phyloP scores from a whole-genome alignment of 2,888 invertebrate genomes.

The Leucozona laternaria region DNA sequence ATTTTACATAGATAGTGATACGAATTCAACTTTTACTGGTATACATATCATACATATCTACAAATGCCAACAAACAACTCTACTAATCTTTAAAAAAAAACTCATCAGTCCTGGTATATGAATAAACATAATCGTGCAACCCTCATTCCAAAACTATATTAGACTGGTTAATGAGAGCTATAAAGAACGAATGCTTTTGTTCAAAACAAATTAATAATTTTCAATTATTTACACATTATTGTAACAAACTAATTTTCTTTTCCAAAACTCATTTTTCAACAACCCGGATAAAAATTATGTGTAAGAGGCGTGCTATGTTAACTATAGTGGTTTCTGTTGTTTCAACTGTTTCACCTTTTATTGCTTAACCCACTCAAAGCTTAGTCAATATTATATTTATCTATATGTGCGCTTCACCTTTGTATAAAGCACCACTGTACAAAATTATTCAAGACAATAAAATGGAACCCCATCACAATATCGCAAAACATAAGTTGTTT shows the following conservation, averaged over 20 bases:
- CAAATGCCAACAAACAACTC: no score
- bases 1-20: no score
- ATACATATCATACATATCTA: no score
- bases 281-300: conserved; percentile 36
- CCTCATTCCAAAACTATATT: neutral
- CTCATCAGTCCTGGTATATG: no score
- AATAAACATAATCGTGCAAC: neutral
- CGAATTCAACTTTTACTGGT: no score
- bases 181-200: neutral
- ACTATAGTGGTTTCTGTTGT: conserved; percentile 43
- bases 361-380: conserved; percentile 55
- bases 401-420: conserved; percentile 51
- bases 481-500: conserved; percentile 29
- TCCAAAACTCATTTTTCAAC: conserved; percentile 30
- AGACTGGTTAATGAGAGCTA: neutral
- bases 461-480: conserved; percentile 41
- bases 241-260: conserved; percentile 32
- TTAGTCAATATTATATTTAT: conserved; percentile 18
- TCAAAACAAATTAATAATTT: neutral
- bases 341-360: conserved; percentile 44
- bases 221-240: conserved; percentile 1
- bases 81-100: no score
- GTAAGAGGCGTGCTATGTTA: conserved; percentile 63
- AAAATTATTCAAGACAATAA: conserved; percentile 18
- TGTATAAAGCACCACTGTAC: conserved; percentile 62